Evolutionary conservation across 2,797 vertebrate species (phyloP).

Genomic region (Synanceia verrucosa): DNA sequence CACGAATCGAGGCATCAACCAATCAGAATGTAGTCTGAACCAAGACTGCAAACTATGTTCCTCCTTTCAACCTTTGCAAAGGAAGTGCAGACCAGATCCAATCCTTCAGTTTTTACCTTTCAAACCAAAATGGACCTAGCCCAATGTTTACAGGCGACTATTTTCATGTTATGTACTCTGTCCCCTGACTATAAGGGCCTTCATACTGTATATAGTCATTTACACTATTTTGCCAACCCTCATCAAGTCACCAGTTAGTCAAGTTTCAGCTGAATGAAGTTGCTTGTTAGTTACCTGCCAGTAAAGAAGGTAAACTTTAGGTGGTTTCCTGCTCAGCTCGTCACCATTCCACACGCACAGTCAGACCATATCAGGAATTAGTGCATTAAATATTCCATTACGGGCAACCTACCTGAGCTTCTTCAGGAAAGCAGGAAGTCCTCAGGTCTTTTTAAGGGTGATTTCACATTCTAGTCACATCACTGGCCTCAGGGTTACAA

Average conservation of each 20-base stretch:
- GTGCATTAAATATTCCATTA: neutral
- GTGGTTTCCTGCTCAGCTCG: neutral
- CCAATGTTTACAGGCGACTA: too few species aligned
- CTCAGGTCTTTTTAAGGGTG: constrained; percentile 7
- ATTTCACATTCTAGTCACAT: constrained; percentile 62
- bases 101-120: too few species aligned
- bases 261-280: too few species aligned
- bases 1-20: too few species aligned
- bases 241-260: neutral
- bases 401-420: constrained; percentile 39
- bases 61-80: too few species aligned
- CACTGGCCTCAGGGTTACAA: constrained; percentile 51
- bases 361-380: neutral
- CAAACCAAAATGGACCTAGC: too few species aligned
- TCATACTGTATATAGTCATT: too few species aligned
- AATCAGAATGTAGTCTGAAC: too few species aligned
- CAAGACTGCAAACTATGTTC: too few species aligned
- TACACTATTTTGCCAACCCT: neutral
- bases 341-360: neutral
- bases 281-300: neutral
- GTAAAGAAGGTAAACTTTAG: neutral
- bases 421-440: constrained; percentile 21
- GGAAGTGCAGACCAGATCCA: too few species aligned
- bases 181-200: too few species aligned
- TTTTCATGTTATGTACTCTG: too few species aligned